These are phyloP conservation scores for Alcedo quadribrachys DNA, from an alignment of 2,797 vertebrate species.

Conservation along the genomic window DNA sequence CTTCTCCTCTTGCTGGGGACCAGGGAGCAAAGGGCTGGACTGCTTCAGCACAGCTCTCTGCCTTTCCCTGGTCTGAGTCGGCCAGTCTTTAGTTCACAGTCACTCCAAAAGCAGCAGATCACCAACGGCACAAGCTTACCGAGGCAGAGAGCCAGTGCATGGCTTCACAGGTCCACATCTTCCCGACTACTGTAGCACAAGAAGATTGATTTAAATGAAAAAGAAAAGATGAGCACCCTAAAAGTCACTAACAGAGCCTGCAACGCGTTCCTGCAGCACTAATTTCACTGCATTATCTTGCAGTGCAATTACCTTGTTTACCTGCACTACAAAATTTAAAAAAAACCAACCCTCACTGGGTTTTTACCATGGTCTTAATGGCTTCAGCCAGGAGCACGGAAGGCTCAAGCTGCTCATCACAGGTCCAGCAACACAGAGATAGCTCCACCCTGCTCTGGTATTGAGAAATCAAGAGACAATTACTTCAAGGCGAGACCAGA, in stretches of 20 bases:
- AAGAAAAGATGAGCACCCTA: background rate
- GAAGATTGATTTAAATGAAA: background rate
- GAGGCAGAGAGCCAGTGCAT: background rate
- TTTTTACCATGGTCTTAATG: background rate
- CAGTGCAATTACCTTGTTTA: slow-evolving; percentile 3
- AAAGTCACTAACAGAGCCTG: background rate
- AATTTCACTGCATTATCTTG: background rate
- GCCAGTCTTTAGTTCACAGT: background rate
- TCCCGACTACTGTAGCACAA: background rate
- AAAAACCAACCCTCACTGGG: background rate
- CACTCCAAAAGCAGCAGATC: background rate
- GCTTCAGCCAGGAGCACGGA: background rate
- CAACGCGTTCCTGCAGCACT: background rate
- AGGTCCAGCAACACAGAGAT: rapidly evolving
- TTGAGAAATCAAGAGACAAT: background rate
- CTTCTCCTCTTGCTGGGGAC: background rate
- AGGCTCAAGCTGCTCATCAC: background rate
- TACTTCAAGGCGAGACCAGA: background rate
- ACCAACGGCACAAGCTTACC: background rate
- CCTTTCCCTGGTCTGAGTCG: background rate
- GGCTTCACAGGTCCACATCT: background rate
- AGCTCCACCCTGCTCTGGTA: background rate
- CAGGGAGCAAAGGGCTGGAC: background rate
- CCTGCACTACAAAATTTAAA: background rate
- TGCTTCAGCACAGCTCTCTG: background rate